phyloP scores from a whole-genome alignment of 2,888 invertebrate genomes.

The Trileptium ribeirensis region DNA sequence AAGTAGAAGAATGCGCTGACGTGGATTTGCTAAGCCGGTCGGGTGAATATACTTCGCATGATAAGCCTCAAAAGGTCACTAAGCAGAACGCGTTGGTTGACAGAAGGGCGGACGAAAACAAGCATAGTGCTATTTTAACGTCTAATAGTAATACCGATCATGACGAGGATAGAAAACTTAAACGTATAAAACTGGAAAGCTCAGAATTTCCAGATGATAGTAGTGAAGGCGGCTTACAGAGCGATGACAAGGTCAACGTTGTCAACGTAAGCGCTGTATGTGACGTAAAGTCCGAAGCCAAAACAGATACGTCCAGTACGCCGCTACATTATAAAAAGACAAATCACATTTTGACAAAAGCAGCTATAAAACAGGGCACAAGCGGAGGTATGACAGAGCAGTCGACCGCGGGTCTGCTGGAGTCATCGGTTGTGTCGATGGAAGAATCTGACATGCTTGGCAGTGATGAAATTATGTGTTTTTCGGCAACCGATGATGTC shows the following conservation, averaged over 20 bases:
- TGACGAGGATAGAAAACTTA: background rate
- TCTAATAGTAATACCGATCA: too few relatives aligned
- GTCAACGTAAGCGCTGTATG: background rate
- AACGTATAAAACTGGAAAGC: background rate
- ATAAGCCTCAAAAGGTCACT: background rate
- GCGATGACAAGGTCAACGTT: background rate
- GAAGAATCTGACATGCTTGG: too few relatives aligned
- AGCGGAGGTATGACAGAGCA: background rate
- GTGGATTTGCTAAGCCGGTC: background rate
- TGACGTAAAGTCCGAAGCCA: too few relatives aligned
- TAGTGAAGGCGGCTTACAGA: background rate
- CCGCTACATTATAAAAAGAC: background rate
- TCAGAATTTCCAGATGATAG: background rate
- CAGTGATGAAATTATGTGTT: background rate
- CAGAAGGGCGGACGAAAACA: background rate
- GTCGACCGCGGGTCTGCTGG: background rate
- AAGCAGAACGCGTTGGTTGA: background rate
- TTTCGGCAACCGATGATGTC: background rate
- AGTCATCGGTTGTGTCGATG: background rate
- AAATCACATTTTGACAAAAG: background rate
- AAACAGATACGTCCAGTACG: background rate
- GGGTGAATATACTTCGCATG: too few relatives aligned
- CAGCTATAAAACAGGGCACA: background rate
- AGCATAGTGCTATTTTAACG: background rate
- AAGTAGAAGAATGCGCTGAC: background rate